Evolutionary conservation across 2,888 invertebrate species (phyloP), one percentile per base, ranked within the genome.

Genomic region (Mythimna albipuncta): DNA sequence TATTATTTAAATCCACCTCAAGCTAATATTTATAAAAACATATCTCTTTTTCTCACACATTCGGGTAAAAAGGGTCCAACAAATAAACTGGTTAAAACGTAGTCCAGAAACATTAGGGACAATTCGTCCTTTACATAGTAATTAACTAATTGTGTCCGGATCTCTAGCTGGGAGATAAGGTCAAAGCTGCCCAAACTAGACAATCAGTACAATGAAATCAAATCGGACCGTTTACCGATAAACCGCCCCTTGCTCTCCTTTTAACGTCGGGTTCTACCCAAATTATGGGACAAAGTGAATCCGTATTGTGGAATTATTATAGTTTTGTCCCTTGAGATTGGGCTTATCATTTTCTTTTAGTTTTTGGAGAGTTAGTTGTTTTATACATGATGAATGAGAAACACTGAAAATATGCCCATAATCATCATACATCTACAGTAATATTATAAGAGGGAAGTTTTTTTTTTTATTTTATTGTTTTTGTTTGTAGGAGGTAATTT

Each of bases 211-310:
- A 83, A 81, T 81, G 79, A 74, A 83, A 81, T 83, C 74, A 74
- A 81, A 81, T 83, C 79, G 80, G 64, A 74, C 67, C 75, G 83
- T 58, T 81, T 83, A 61, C 69, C 74, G 80, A 83, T 83, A 79
- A 79, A 69, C 83, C 79, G 79, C 47, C 64, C 69, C 55, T 64
- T 57, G 73, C 52, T 69, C 67, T 64, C 83, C 79, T 54, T 82
- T 79, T 80, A 80, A 54, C 75, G 72, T 77, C 19, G 77, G 80
- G 83, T 59, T 57, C 55, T 69, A 64, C 69, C 69, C 79, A 83
- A 83, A 70, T 74, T 64, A 67, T 68, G 54, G 79, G 66, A 69
- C 74, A 69, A 79, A 83, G 69, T 79, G 74, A 79, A 83, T 65
- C 54, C 47, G 52, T 67, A 66, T 63, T 73, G 72, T 69, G 47